Percentiles rank a stretch among this genome's conserved stretches.
Conservation (phyloP, 2,113 vertebrate genomes). For the Trachemys scripta region DNA sequence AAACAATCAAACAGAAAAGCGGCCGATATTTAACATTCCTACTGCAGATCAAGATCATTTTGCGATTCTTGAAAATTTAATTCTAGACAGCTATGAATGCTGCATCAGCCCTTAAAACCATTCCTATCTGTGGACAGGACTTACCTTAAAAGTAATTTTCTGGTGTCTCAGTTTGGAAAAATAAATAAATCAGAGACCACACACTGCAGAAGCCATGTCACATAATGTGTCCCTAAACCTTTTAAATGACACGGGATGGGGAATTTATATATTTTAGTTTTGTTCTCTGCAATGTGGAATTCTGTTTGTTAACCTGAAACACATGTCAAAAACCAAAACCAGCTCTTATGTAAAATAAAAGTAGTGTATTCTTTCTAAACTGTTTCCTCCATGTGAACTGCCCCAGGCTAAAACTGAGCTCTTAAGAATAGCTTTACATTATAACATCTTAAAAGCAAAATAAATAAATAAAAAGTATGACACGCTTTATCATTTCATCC, state of each 20-base stretch:
- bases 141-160: not conserved
- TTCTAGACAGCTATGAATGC: not conserved
- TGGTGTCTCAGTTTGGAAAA: rapidly evolving
- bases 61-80: not conserved
- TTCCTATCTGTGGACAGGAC: rapidly evolving
- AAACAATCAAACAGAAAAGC: not conserved
- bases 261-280: not conserved
- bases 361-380: constrained; percentile 1
- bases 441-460: not conserved
- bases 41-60: rapidly evolving
- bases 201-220: not conserved
- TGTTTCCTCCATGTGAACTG: not conserved
- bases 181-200: not conserved
- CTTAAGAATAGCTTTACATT: not conserved
- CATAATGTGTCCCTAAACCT: not conserved
- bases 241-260: not conserved
- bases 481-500: not conserved
- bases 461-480: not conserved
- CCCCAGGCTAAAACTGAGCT: not conserved
- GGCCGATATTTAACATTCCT: not conserved
- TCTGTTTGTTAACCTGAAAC: not conserved
- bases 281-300: not conserved
- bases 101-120: not conserved
- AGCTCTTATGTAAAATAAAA: not conserved
- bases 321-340: not conserved